A percentile compares a stretch with the other conserved stretches of the same genome.
phyloP scores from a whole-genome alignment of 2,113 vertebrate species.

The Amphiprion percula region DNA sequence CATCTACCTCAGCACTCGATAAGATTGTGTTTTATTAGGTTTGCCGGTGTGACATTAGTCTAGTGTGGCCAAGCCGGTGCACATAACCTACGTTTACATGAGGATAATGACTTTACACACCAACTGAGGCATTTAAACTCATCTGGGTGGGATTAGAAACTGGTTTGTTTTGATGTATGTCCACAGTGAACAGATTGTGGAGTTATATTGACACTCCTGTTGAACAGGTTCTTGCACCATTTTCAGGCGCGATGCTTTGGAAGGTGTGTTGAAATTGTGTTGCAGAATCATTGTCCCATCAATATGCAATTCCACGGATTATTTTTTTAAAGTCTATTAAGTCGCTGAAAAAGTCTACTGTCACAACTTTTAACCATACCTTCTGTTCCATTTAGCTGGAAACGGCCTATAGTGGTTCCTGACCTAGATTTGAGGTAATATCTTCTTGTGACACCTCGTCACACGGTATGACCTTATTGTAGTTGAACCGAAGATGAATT shows the following conservation, averaged over 20 bases:
- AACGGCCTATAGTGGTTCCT: too few species aligned
- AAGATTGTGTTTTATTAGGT: neutral
- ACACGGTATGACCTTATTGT: too few species aligned
- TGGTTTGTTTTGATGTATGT: conserved; percentile 26
- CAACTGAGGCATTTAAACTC: neutral
- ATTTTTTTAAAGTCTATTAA: too few species aligned
- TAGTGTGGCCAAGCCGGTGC: neutral
- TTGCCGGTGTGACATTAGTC: conserved; percentile 4
- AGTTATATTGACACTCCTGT: conserved; percentile 39
- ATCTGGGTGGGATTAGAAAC: neutral
- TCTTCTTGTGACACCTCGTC: too few species aligned
- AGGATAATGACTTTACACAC: neutral
- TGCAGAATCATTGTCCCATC: neutral
- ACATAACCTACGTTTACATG: neutral
- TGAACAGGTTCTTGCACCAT: conserved; percentile 65
- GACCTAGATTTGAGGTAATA: too few species aligned
- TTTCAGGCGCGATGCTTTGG: neutral
- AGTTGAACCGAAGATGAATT: too few species aligned
- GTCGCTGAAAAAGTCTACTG: too few species aligned
- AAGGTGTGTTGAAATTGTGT: conserved; percentile 34
- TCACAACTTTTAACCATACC: too few species aligned
- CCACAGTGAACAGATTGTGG: neutral
- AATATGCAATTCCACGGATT: neutral
- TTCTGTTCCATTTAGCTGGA: too few species aligned
- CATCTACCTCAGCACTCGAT: conserved; percentile 9